Evolutionary conservation across 2,797 vertebrate genomes (phyloP).

Genomic region (Decapterus maruadsi): DNA sequence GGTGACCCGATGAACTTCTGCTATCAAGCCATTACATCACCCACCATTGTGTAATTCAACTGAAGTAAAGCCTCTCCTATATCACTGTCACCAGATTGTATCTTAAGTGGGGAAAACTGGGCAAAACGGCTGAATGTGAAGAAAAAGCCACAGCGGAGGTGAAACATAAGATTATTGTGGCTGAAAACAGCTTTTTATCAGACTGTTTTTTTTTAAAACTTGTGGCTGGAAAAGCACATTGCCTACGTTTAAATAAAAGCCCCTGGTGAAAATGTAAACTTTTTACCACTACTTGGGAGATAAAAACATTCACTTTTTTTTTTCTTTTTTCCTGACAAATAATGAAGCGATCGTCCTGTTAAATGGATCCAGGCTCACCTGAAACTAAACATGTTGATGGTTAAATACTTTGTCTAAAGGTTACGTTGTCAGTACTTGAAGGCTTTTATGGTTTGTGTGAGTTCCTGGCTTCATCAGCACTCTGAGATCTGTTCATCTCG

Average conservation of each 20-base stretch:
- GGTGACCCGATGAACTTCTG: background rate
- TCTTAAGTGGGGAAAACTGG: background rate
- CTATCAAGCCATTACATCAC: slow-evolving; percentile 1
- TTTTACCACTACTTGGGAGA: too few species aligned
- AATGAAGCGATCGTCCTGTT: background rate
- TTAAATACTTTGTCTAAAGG: background rate
- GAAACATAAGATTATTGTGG: background rate
- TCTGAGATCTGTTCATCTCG: background rate
- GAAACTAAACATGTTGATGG: background rate
- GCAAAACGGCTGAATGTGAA: slow-evolving; percentile 1
- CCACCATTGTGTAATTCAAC: background rate
- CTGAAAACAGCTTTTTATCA: background rate
- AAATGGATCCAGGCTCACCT: background rate
- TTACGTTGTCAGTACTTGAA: background rate
- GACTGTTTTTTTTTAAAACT: background rate
- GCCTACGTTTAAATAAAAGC: background rate
- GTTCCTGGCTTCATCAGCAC: background rate
- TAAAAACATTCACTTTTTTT: too few species aligned
- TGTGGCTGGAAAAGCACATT: background rate
- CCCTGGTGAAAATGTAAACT: background rate
- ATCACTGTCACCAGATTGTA: background rate
- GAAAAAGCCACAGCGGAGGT: background rate
- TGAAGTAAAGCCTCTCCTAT: background rate
- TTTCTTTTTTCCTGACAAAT: background rate
- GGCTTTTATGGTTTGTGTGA: background rate